Base-by-base conservation (phyloP, 1,140 invertebrate species). In the Hyles vespertilio region DNA sequence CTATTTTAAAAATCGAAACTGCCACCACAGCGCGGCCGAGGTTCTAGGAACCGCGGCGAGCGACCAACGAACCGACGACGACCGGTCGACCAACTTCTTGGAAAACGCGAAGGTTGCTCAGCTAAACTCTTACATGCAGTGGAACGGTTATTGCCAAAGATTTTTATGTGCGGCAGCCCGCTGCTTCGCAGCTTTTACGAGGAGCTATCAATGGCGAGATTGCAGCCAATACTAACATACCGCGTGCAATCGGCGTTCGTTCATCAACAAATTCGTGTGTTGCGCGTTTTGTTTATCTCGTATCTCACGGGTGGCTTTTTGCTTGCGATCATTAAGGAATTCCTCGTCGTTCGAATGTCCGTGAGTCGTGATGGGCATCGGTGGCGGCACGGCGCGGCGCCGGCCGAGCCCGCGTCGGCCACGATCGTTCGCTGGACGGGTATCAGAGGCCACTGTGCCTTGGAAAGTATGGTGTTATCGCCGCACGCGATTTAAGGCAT, bases 1-100 rank as follows among this genome's bases (percentile, higher is more conserved):
- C 77, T 79, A 78, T 79, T 82, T 82, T 73, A 75, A 81, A 83
- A 83, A 86, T 77, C 72, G 74, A 81, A 86, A 70, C 73, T 69
- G 63, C 70, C 62, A 63, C 52, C 32, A 51, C 36, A 54, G 32
- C 36, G 12, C 68, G 63, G 57, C 72, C 72, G 70, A 55, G 60
- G 66, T 83, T 84, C 81, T 69, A 60, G 71, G 81, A 87, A 86
- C 60, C 65, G 62, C 63, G 61, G 62, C 65, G 62, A 67, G 57
- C 66, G 62, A 57, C 67, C 57, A 71, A 70, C 67, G 11, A 12
- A 12, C 51, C 33, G 33, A n/a, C 51, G 8, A 6, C 77, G 69
- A 83, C 77, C 82, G 79, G 79, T 78, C 77, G 77, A 57, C 70
- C 60, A 64, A 65, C 58, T 83, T 84, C 83, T 74, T 55, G 58